Evolutionary conservation across 2,888 invertebrate genomes (phyloP), one percentile per base, ranked within the genome.

Genomic region (Pterobdella sp.): DNA sequence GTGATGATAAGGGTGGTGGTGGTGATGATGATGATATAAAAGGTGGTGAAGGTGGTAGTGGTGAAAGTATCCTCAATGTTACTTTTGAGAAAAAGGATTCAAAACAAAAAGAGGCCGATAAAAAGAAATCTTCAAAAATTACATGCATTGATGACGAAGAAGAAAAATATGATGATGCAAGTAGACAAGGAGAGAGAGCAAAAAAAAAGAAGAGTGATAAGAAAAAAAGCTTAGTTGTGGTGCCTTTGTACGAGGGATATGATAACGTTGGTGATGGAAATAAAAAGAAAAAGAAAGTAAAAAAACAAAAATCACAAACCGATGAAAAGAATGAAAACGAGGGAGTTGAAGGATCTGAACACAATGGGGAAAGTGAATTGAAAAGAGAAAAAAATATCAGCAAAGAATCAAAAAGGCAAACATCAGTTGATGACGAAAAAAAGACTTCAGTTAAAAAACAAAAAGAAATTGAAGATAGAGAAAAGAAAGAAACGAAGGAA

Each of bases 291-390:
- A 56, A 18, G 26, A 56, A 56, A 22, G 60, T 56, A 26, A n/a
- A 22, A 56, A 56, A 56, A 56, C 60, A 56, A 22, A 56, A 56
- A 22, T 56, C 60, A 26, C 60, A 56, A 56, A 22, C n/a, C 26
- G 60, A 42, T 18, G 42, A 14, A 7, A 42, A 7, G 42, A 42
- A 26, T 4, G n/a, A 56, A 22, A 22, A 18, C 10, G n/a, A 3
- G 3, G 60, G n/a, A 26, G 60, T 26, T 3, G n/a, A 56, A 56
- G n/a, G 14, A 26, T 22, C 26, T 3, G 60, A 4, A 3, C 18
- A 56, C n/a, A n/a, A n/a, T n/a, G n/a, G 14, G 26, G 14, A 14
- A 22, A 56, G 3, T 22, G n/a, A 56, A 26, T 4, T 4, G 60
- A 3, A 26, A 26, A 26, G 3, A 56, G 26, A 7, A 22, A 18